phyloP scores from a whole-genome alignment of 2,797 vertebrate genomes.

The Danio choprae region DNA sequence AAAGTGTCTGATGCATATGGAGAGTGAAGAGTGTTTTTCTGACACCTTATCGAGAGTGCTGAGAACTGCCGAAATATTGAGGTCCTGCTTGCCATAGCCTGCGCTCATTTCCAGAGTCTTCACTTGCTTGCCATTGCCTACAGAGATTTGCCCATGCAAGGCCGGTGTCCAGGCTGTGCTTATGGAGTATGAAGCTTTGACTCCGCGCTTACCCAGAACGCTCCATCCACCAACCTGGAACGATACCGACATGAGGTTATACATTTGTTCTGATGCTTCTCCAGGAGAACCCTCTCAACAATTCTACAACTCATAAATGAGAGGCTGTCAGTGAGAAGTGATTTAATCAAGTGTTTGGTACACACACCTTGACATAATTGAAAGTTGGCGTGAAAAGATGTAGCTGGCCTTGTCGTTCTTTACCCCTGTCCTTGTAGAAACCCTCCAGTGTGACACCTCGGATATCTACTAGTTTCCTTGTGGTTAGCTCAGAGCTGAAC shows the following conservation, averaged over 20 bases:
- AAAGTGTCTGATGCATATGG: too few relatives aligned
- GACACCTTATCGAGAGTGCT: slow-evolving; percentile 74
- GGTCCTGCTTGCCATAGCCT: slow-evolving; percentile 75
- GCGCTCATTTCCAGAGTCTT: slow-evolving; percentile 79
- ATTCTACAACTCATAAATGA: background rate
- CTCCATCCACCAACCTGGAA: slow-evolving; percentile 71
- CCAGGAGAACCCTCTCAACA: background rate
- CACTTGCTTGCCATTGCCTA: slow-evolving; percentile 74
- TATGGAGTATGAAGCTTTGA: slow-evolving; percentile 75
- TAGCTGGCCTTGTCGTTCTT: slow-evolving; percentile 79
- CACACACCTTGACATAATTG: slow-evolving; percentile 80
- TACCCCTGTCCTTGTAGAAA: slow-evolving; percentile 75
- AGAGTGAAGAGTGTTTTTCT: background rate
- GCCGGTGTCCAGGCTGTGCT: slow-evolving; percentile 81
- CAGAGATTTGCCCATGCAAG: slow-evolving; percentile 76
- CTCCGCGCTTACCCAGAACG: slow-evolving; percentile 67
- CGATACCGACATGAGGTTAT: background rate
- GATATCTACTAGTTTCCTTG: slow-evolving; percentile 81
- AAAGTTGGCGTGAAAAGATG: slow-evolving; percentile 77
- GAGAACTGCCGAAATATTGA: slow-evolving; percentile 79
- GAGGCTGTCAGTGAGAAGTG: background rate
- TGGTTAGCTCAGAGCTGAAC: slow-evolving; percentile 77
- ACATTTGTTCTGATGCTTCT: background rate
- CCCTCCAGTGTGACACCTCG: slow-evolving; percentile 79
- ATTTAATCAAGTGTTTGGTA: background rate